Evolutionary conservation across 2,888 invertebrate species (phyloP), one percentile per base, ranked within the genome.

Genomic region (Coenonympha glycerion): DNA sequence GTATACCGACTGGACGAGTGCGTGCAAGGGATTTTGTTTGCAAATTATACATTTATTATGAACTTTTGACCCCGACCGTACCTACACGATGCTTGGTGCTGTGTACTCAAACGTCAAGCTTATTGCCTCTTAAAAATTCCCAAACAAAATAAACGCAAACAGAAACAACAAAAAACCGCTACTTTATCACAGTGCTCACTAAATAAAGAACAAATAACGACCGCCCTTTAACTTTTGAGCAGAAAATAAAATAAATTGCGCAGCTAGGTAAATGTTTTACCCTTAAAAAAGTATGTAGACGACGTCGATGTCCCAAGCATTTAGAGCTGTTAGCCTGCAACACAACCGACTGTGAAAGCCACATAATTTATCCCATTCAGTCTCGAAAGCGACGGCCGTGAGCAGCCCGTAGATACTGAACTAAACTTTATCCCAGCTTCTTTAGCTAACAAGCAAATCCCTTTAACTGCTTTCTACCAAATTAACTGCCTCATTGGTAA

Each of bases 211-310:
- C 41, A 41, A 41, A 30, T 30, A n/a, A 30, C 13, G 13, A 41
- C 41, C 30, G 30, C 41, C 18, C 41, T 19, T 41, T 30, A 30
- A 13, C 30, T 30, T 28, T 41, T 30, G 11, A 30, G 19, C 18
- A 9, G 8, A 30, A 30, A 41, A 41, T 19, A 30, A 19, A 30
- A 41, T 41, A 41, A 41, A 41, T 19, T 30, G 41, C 19, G 13
- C 13, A 13, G 39, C 19, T 41, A 30, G 41, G 41, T 41, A 30
- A 13, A 30, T 41, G 13, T 30, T 41, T 30, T 41, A 41, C 18
- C 28, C 18, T 41, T 41, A 44, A 21, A 44, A 44, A 44, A 9
- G 21, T 31, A 44, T 44, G 44, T 22, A 44, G 31, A 44, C 44
- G 30, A 40, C 39, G 37, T 9, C 31, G 24, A 34, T 40, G 30